These are phyloP conservation scores for Propsilocerus akamusi DNA, from an alignment of 1,140 invertebrate genomes.

Conservation along the genomic window DNA sequence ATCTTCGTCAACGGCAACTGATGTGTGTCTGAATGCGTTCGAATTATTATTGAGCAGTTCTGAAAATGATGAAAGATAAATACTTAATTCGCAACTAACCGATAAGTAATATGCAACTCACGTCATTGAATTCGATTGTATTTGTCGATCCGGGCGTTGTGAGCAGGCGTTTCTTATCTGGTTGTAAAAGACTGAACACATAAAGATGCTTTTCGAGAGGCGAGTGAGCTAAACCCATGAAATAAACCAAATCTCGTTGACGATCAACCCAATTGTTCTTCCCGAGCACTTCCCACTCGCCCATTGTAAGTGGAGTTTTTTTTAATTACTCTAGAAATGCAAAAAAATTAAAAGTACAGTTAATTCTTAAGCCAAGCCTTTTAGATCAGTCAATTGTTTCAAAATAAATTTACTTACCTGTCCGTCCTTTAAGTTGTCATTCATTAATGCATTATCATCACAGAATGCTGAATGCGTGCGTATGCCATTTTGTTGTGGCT, in stretches of 20 bases:
- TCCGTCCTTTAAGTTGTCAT: background rate
- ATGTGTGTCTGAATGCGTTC: constrained; percentile 76
- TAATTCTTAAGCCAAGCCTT: too few relatives aligned
- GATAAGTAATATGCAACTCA: constrained; percentile 15
- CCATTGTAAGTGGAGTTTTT: constrained; percentile 32
- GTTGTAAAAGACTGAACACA: constrained; percentile 47
- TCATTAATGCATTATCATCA: background rate
- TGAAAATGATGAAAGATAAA: constrained; percentile 16
- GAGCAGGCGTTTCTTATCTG: constrained; percentile 45
- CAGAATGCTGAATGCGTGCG: background rate
- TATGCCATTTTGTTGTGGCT: background rate
- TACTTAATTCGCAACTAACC: background rate
- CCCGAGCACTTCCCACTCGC: constrained; percentile 67
- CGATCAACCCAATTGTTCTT: constrained; percentile 62
- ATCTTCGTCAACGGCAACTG: constrained; percentile 65
- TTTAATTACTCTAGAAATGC: background rate
- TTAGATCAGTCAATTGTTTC: too few relatives aligned
- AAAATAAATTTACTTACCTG: too few relatives aligned
- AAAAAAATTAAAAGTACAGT: too few relatives aligned
- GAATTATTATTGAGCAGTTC: constrained; percentile 70
- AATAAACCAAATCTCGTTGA: constrained; percentile 52
- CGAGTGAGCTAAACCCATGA: constrained; percentile 58
- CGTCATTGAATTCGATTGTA: constrained; percentile 59
- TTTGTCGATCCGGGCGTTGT: constrained; percentile 60
- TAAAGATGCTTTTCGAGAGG: constrained; percentile 71